phyloP scores from a whole-genome alignment of 2,113 vertebrate genomes.

The Campylomormyrus tamandua region DNA sequence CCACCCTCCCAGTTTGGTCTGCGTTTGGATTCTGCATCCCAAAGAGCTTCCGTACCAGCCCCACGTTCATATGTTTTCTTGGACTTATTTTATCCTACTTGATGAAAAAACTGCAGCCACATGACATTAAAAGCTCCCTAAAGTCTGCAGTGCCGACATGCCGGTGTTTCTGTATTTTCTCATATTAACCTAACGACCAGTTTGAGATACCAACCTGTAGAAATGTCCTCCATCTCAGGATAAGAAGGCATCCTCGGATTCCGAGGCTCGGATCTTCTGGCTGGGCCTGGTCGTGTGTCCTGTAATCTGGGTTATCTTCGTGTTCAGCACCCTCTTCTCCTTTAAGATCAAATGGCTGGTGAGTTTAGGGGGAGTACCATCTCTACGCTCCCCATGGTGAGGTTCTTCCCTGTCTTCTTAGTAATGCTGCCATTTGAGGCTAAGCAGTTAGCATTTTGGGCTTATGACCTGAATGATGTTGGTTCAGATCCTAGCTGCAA shows the following conservation, averaged over 20 bases:
- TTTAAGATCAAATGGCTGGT: constrained; percentile 94
- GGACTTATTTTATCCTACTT: not conserved
- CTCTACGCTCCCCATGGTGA: not conserved
- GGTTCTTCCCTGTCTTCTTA: not conserved
- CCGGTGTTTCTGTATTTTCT: not conserved
- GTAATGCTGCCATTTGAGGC: not conserved
- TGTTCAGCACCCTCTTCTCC: constrained; percentile 81
- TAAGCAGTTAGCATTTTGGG: not conserved
- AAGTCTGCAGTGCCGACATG: not conserved
- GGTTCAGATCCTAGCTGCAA: not conserved
- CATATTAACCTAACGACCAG: not conserved
- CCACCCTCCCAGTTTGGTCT: not conserved
- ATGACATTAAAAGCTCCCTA: not conserved
- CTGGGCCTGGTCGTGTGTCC: constrained; percentile 80
- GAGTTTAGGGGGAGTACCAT: constrained; percentile 40
- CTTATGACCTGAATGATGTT: not conserved
- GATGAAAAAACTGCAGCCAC: not conserved
- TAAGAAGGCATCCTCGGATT: constrained; percentile 63
- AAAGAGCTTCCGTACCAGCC: not conserved
- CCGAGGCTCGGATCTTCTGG: constrained; percentile 92
- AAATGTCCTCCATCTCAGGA: constrained; percentile 47
- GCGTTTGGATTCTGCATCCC: not conserved
- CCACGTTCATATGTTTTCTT: not conserved
- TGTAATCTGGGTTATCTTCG: constrained; percentile 82
- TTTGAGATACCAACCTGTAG: not conserved